Conservation (phyloP, 2,113 vertebrate genomes). For the Fregata magnificens region DNA sequence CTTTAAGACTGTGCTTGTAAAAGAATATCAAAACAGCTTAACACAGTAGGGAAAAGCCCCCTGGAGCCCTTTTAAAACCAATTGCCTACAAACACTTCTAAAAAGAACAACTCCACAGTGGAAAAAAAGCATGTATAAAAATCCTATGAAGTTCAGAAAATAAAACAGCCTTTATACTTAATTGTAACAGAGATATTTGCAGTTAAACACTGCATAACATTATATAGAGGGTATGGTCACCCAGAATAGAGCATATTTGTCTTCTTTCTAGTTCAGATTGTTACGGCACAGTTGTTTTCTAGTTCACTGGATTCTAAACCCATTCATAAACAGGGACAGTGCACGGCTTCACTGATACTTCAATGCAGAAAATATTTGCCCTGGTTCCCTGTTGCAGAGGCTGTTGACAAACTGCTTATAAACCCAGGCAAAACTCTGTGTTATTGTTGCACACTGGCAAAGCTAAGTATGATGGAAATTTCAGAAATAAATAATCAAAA, state of each 20-base stretch:
- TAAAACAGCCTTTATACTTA: conserved; percentile 12
- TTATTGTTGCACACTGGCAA: background rate
- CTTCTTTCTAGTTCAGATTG: conserved; percentile 6
- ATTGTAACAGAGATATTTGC: conserved; percentile 12
- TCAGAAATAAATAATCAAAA: background rate
- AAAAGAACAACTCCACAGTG: conserved; percentile 1
- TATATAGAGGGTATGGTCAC: background rate
- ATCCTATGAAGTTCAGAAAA: conserved; percentile 34
- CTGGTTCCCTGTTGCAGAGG: background rate
- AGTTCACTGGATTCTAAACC: conserved; percentile 20
- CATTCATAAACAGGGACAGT: conserved; percentile 9
- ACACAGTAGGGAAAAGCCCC: conserved; percentile 57
- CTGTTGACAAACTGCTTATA: background rate
- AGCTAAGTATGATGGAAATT: background rate
- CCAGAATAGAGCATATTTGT: conserved; percentile 24
- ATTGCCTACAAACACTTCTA: conserved; percentile 51
- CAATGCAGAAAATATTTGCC: background rate
- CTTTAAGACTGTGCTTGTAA: conserved; percentile 56
- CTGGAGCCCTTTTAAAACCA: conserved; percentile 54
- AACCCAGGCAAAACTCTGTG: background rate
- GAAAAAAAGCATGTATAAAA: background rate
- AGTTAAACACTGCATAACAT: background rate
- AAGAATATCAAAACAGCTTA: conserved; percentile 70
- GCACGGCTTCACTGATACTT: background rate
- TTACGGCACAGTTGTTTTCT: conserved; percentile 46